Conservation (phyloP, 2,888 invertebrate genomes). For the Pseudanteris insignis region DNA sequence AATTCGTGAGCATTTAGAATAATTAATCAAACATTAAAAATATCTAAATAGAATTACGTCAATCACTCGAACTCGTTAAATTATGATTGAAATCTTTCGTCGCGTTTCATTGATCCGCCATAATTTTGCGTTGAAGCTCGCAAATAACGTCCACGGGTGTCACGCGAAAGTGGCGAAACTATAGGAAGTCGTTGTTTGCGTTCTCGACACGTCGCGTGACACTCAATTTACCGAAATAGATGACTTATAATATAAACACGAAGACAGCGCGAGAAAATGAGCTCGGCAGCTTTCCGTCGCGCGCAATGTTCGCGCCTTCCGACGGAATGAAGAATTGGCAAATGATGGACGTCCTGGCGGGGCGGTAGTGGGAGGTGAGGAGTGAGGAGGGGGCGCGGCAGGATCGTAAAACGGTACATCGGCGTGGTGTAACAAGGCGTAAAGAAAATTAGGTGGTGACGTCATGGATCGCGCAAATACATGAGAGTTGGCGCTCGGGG, state of each 20-base stretch:
- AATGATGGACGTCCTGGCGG: conserved; percentile 37
- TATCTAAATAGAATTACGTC: too few relatives aligned
- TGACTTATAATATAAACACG: conserved; percentile 6
- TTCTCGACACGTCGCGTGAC: not conserved
- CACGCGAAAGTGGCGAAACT: too few relatives aligned
- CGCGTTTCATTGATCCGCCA: not conserved
- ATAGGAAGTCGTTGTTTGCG: not conserved
- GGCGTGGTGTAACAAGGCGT: conserved; percentile 56
- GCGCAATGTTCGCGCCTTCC: conserved; percentile 20
- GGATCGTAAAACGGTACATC: conserved; percentile 59
- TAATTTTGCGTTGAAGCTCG: too few relatives aligned
- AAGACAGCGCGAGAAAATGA: conserved; percentile 3
- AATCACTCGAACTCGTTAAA: too few relatives aligned
- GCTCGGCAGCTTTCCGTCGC: conserved; percentile 17
- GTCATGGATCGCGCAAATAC: conserved; percentile 49
- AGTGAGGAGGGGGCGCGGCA: conserved; percentile 11
- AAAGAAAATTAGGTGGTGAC: conserved; percentile 61
- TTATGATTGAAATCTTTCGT: too few relatives aligned
- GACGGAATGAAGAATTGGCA: conserved; percentile 53
- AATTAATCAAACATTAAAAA: too few relatives aligned
- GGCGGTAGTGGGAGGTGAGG: too few relatives aligned
- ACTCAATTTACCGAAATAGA: conserved; percentile 3
- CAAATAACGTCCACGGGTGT: too few relatives aligned
- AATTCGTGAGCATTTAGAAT: too few relatives aligned
- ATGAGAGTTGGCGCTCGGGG: conserved; percentile 20